A percentile compares a stretch with the other conserved stretches of the same genome.
Conservation (phyloP, 1,140 invertebrate species). For the Eumaeus atala region DNA sequence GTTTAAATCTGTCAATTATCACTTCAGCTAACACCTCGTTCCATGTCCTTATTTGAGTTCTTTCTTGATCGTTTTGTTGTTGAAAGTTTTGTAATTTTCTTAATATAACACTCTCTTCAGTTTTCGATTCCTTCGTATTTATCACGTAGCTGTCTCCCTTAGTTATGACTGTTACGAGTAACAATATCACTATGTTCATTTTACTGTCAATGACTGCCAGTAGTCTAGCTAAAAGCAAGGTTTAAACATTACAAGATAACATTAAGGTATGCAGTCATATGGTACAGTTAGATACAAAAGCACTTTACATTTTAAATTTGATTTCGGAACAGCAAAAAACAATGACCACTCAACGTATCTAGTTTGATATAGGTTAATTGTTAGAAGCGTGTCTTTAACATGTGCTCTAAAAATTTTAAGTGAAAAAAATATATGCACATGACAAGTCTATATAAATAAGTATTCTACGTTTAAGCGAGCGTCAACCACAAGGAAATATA, state of each 20-base stretch:
- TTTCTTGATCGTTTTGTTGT: conserved; percentile 28
- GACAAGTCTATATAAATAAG: too few relatives aligned
- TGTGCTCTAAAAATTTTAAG: too few relatives aligned
- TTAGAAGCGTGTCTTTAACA: too few relatives aligned
- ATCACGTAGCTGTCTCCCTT: conserved; percentile 25
- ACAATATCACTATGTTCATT: conserved; percentile 33
- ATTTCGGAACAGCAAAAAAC: not conserved
- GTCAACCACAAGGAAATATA: too few relatives aligned
- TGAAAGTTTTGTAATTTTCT: conserved; percentile 46
- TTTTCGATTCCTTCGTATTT: conserved; percentile 22
- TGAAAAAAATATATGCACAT: too few relatives aligned
- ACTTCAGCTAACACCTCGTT: conserved; percentile 51
- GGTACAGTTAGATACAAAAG: conserved; percentile 30
- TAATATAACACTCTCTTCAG: conserved; percentile 32
- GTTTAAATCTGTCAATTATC: conserved; percentile 42
- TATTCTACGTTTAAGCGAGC: too few relatives aligned
- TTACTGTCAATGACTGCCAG: conserved; percentile 24
- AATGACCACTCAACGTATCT: not conserved
- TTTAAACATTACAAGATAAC: conserved; percentile 34
- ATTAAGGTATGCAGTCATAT: conserved; percentile 29
- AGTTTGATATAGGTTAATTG: too few relatives aligned
- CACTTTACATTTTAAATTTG: not conserved
- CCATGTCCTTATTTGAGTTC: conserved; percentile 35
- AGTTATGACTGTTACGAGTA: conserved; percentile 30
- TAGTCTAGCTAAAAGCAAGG: conserved; percentile 32